Evolutionary conservation across 1,140 invertebrate species (phyloP).

Genomic region (Cheumatopsyche charites): DNA sequence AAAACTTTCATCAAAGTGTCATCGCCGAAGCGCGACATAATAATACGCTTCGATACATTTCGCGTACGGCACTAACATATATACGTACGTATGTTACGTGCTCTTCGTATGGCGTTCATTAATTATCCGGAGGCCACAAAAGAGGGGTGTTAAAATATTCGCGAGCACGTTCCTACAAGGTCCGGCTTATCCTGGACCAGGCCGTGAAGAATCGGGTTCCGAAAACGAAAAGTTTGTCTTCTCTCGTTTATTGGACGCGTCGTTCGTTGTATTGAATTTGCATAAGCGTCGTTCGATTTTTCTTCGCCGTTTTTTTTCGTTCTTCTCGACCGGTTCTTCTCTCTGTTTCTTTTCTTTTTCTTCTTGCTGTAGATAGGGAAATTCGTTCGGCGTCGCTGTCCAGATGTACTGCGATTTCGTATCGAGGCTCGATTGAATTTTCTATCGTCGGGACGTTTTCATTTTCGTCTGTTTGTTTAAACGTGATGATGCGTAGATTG

Average conservation of each 20-base stretch:
- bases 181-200: conserved; percentile 11
- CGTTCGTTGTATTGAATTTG: conserved; percentile 19
- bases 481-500: too few relatives aligned
- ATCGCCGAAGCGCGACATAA: neutral
- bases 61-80: too few relatives aligned
- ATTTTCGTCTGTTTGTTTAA: too few relatives aligned
- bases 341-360: too few relatives aligned
- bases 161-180: conserved; percentile 8
- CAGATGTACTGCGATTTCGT: too few relatives aligned
- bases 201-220: neutral
- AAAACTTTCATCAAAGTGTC: conserved; percentile 33
- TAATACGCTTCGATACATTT: too few relatives aligned
- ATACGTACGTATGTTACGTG: too few relatives aligned
- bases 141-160: conserved; percentile 24
- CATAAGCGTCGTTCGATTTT: conserved; percentile 19
- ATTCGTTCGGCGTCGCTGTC: too few relatives aligned
- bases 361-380: too few relatives aligned
- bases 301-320: neutral
- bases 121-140: conserved; percentile 11
- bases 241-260: conserved; percentile 9
- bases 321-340: too few relatives aligned
- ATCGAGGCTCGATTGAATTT: too few relatives aligned
- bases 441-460: too few relatives aligned
- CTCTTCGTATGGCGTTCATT: conserved; percentile 13
- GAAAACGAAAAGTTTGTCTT: conserved; percentile 21